Base-by-base conservation (phyloP, 1,140 invertebrate species). In the Choristoneura fumiferana region DNA sequence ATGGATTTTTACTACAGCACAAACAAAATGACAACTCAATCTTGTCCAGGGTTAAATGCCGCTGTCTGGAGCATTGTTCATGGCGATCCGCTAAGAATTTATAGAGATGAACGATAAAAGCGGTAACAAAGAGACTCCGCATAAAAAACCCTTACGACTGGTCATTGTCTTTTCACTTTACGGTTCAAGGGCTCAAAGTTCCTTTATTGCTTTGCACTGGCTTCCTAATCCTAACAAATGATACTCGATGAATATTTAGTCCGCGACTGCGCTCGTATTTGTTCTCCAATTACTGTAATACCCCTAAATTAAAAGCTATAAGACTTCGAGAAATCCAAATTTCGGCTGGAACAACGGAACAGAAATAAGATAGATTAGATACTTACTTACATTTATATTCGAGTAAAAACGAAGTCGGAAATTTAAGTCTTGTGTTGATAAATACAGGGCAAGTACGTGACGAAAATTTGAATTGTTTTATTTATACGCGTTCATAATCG, bases 91-190 rank as follows among this genome's bases (percentile, higher is more conserved):
- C 18, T n/a, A 49, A 49, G 17, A 49, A 13, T 49, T 29, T 49
- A 49, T n/a, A 29, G 18, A 49, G 43, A 33, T 49, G n/a, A 10
- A 49, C 43, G 43, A 29, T 49, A 49, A 49, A 49, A 22, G 43
- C 43, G 14, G 43, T 49, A 29, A 22, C n/a, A 49, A 3, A 49
- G 22, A 29, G 43, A 45, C 9, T 8, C 22, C 22, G 18, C n/a
- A 49, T 49, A 49, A 49, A n/a, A 49, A 49, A 49, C 18, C 43
- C n/a, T 49, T 29, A 49, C 43, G 18, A 49, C 43, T 49, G 22
- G 43, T 33, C 43, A 49, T 49, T 49, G 43, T 49, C 43, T 49
- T 49, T 49, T 49, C 43, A 29, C 18, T 49, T 49, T 49, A 49
- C 22, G 43, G 43, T 49, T 49, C 18, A 49, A 49, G 10, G 9